Evolutionary conservation across 2,113 vertebrate species (phyloP).

Genomic region (Colius striatus): DNA sequence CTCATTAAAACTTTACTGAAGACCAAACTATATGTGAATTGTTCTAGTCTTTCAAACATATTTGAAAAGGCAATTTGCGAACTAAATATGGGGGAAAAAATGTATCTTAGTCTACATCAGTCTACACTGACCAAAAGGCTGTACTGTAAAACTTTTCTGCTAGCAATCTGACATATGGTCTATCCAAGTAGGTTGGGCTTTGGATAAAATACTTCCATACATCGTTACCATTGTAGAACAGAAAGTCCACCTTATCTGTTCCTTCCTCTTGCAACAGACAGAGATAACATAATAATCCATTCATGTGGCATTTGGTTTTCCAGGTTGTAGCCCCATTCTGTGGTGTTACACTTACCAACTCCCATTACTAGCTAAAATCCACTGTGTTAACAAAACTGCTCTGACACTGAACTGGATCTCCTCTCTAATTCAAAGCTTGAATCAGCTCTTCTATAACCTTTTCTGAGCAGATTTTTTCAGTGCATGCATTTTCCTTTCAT

Average conservation of each 20-base stretch:
- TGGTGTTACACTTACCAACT: not conserved
- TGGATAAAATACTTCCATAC: not conserved
- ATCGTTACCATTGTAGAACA: not conserved
- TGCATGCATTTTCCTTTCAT: not conserved
- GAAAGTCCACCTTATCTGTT: not conserved
- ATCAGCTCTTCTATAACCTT: not conserved
- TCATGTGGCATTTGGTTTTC: fast-evolving
- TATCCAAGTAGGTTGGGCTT: not conserved
- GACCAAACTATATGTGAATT: not conserved
- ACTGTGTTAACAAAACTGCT: not conserved
- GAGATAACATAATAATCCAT: not conserved
- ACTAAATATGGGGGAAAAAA: not conserved
- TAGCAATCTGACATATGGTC: not conserved
- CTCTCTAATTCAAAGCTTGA: not conserved
- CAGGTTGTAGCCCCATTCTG: not conserved
- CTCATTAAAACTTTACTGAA: not conserved
- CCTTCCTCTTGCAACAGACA: not conserved
- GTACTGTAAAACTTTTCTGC: not conserved
- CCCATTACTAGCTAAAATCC: not conserved
- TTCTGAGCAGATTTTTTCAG: not conserved
- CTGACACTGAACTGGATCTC: not conserved
- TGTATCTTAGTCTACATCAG: not conserved
- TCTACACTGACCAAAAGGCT: not conserved
- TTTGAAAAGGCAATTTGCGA: not conserved
- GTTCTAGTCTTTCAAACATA: not conserved